Percentiles rank a stretch among this genome's conserved stretches.
Evolutionary conservation across 2,888 invertebrate species (phyloP).

Genomic region (Ditylenchus weischeri): DNA sequence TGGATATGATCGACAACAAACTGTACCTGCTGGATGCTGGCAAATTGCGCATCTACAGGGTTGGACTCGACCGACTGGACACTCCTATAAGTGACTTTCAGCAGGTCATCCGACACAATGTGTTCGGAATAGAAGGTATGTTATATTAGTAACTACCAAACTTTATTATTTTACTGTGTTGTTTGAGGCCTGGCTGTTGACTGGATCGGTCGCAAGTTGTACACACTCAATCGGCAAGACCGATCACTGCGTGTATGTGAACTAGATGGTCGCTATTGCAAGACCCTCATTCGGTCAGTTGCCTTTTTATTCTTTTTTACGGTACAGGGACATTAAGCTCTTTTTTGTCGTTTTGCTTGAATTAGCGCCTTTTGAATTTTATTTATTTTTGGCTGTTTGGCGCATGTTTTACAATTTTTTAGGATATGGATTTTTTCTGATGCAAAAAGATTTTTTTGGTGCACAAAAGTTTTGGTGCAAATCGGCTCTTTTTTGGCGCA

Average conservation of each 20-base stretch:
- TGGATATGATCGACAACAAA: conserved; percentile 77
- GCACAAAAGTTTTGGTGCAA: too few species aligned
- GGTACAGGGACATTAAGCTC: too few species aligned
- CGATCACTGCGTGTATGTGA: conserved; percentile 92
- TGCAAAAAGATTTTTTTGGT: too few species aligned
- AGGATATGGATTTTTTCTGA: too few species aligned
- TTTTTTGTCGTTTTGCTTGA: too few species aligned
- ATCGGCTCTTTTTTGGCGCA: too few species aligned
- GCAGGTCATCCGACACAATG: conserved; percentile 83
- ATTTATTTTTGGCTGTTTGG: too few species aligned
- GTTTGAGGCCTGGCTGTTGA: conserved; percentile 76
- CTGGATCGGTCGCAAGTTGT: conserved; percentile 90
- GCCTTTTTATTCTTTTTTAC: too few species aligned
- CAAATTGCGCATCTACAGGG: conserved; percentile 53
- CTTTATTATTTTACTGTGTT: neutral
- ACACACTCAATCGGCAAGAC: conserved; percentile 92
- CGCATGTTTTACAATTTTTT: too few species aligned
- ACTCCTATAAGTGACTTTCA: conserved; percentile 65
- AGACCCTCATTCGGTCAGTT: conserved; percentile 70
- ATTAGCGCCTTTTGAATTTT: too few species aligned
- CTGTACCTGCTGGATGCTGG: conserved; percentile 84
- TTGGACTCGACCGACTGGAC: conserved; percentile 50
- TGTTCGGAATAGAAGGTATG: conserved; percentile 86
- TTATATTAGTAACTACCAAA: neutral
- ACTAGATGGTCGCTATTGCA: conserved; percentile 80